phyloP scores from a whole-genome alignment of 1,140 invertebrate genomes.

The Colletes latitarsis region DNA sequence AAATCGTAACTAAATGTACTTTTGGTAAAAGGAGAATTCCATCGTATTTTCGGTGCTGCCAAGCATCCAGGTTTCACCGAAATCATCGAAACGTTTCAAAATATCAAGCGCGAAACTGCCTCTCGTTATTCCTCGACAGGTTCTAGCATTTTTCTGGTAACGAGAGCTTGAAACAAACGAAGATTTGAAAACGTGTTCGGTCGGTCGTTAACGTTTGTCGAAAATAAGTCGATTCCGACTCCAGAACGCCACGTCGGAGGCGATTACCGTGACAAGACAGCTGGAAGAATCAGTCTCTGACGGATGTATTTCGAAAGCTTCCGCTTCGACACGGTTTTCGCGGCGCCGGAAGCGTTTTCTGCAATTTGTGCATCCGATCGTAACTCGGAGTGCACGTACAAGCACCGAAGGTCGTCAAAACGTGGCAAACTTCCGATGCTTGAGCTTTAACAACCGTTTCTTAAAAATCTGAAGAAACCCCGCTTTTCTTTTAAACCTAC shows the following conservation, averaged over 20 bases:
- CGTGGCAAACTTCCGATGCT: no score
- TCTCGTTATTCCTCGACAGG: no score
- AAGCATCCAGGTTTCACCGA: no score
- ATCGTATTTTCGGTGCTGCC: neutral
- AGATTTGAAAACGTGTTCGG: no score
- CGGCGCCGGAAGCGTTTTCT: neutral
- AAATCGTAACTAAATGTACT: slow-evolving; percentile 1
- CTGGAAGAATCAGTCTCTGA: neutral
- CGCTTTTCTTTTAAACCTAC: neutral
- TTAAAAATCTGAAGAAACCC: no score
- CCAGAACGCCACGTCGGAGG: neutral
- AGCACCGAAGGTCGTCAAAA: no score
- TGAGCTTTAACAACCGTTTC: no score
- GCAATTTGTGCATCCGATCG: neutral
- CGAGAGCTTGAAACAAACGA: no score
- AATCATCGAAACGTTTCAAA: no score
- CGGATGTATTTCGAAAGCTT: slow-evolving; percentile 1
- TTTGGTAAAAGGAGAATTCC: neutral
- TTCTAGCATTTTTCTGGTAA: no score
- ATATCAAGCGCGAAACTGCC: no score
- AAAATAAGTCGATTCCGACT: neutral
- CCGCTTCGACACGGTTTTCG: neutral
- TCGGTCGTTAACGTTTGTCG: neutral
- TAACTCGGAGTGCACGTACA: no score
- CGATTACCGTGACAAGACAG: neutral